Evolutionary conservation across 2,113 vertebrate genomes (phyloP).

Genomic region (Vidua macroura): DNA sequence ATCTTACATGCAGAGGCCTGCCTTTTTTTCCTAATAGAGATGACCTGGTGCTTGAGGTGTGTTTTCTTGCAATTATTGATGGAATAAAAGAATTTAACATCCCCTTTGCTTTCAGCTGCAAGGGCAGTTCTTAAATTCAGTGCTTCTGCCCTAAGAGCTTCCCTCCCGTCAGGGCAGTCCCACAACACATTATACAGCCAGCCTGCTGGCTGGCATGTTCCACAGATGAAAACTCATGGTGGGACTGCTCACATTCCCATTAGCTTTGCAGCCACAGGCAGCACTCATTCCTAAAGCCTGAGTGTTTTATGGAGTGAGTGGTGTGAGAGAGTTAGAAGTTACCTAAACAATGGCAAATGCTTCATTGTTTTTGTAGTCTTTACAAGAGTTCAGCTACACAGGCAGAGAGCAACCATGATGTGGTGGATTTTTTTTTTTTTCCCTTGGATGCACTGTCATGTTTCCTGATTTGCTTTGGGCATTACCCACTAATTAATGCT

Average conservation of each 20-base stretch:
- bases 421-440: not conserved
- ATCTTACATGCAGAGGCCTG: not conserved
- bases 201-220: not conserved
- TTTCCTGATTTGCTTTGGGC: not conserved
- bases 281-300: not conserved
- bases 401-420: not conserved
- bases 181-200: not conserved
- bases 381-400: not conserved
- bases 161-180: not conserved
- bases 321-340: not conserved
- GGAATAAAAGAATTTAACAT: not conserved
- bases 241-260: not conserved
- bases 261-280: not conserved
- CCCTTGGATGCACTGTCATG: not conserved
- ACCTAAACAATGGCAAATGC: not conserved
- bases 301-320: not conserved
- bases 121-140: not conserved
- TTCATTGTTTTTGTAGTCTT: not conserved
- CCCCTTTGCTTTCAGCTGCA: not conserved
- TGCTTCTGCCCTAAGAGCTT: not conserved
- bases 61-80: not conserved
- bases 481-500: not conserved
- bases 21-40: not conserved
- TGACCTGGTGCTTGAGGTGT: not conserved
- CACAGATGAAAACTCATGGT: accelerated